Percentiles rank a stretch among this genome's conserved stretches.
phyloP scores from a whole-genome alignment of 2,888 invertebrate species.

The Odontocolon sp. region DNA sequence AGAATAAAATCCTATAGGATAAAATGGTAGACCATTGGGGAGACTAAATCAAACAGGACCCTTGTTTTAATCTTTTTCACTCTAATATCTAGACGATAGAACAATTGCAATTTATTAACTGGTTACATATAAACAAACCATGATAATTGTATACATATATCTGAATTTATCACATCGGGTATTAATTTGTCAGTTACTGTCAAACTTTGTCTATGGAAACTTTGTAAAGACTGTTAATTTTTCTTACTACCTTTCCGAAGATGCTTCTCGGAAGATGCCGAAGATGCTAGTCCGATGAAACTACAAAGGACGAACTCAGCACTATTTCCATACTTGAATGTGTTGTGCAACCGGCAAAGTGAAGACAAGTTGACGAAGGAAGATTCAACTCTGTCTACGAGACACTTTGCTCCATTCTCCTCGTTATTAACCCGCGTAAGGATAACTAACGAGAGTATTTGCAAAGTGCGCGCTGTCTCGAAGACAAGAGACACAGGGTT shows the following conservation, averaged over 20 bases:
- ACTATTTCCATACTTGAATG: background rate
- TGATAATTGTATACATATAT: background rate
- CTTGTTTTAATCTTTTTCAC: too few relatives aligned
- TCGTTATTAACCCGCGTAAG: slow-evolving; percentile 8
- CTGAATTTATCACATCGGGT: background rate
- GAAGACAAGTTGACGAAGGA: background rate
- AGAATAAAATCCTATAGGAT: too few relatives aligned
- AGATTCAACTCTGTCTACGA: background rate
- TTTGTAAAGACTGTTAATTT: background rate
- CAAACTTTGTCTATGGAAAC: background rate
- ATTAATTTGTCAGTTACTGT: slow-evolving; percentile 20
- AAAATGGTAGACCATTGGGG: too few relatives aligned
- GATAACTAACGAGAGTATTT: slow-evolving; percentile 12
- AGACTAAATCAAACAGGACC: too few relatives aligned
- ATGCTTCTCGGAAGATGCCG: background rate
- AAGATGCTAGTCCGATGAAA: background rate
- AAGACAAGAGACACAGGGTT: background rate
- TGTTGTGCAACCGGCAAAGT: background rate
- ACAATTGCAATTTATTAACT: too few relatives aligned
- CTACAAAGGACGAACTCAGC: background rate
- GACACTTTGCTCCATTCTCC: background rate
- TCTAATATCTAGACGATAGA: too few relatives aligned
- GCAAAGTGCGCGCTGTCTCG: background rate
- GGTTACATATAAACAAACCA: too few relatives aligned
- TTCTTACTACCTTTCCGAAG: background rate